Base-by-base conservation (phyloP, 2,113 vertebrate genomes). In the Clarias gariepinus region DNA sequence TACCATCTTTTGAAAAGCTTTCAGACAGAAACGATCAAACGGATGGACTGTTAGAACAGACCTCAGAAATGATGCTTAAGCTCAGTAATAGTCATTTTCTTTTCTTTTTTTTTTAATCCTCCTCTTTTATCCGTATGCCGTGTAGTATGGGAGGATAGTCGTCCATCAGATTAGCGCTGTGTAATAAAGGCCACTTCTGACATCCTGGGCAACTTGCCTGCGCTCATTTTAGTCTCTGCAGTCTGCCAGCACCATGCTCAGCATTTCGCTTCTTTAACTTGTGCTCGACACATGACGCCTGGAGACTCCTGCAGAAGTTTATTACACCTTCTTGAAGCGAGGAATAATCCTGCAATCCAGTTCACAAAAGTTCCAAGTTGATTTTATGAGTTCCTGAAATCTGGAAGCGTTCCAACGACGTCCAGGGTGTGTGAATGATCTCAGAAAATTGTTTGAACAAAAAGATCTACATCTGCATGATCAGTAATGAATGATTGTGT, bases 211-310 rank as follows among this genome's bases (percentile, higher is more conserved):
- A 47, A 68, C 60, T 60, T 73, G 84, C 83, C 87, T 78, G 36
- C 16, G 23, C 85, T 86, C 52, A 21, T 33, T 82, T 86, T 57
- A 33, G 81, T 52, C 68, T 30, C 64, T 18, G 52, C 80, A 55
- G 52, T 47, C 83, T n/a, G 84, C 79, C 36, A 66, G 47, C 36
- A 84, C 84, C 68, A 58, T 11, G 69, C 79, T 88, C 80, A 86
- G 84, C 87, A 81, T 33, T 88, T 88, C 76, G 83, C n/a, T 88
- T 87, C 57, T 74, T 86, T 61, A 64, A 83, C 74, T 41, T n/a
- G 52, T n/a, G 18, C 47, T 80, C 18, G 28, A 71, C 23, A n/a
- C 78, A 71, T 8, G 68, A 36, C 16, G 85, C 21, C 64, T 11
- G 8, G 4, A 25, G 16, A 18, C 25, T 11, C 69, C n/a, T 69